These are phyloP conservation scores for Lasius fuliginosus DNA, from an alignment of 2,888 invertebrate genomes.

Conservation along the genomic window DNA sequence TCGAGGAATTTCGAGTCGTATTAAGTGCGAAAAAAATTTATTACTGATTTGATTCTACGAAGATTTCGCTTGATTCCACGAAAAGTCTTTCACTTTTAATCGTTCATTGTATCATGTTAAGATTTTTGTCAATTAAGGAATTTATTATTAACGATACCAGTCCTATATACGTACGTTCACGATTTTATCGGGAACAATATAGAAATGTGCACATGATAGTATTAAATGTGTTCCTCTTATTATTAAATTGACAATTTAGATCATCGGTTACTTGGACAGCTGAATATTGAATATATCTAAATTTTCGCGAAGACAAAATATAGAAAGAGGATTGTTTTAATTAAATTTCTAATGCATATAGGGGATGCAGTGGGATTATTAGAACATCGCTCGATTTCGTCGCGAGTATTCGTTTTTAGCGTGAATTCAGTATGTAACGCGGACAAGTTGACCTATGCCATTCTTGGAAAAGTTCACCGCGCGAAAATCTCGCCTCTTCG, in stretches of 20 bases:
- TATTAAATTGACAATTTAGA: not conserved
- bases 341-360: not conserved
- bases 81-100: not conserved
- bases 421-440: not conserved
- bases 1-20: not conserved
- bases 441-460: conserved; percentile 16
- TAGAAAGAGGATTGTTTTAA: not conserved
- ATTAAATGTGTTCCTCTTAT: not conserved
- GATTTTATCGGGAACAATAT: not conserved
- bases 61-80: not conserved
- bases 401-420: not conserved
- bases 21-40: not conserved
- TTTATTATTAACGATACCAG: not conserved
- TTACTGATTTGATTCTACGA: not conserved
- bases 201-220: not conserved
- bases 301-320: not conserved
- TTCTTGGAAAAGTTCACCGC: not conserved
- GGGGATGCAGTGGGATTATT: not conserved
- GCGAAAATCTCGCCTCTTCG: conserved; percentile 1
- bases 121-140: not conserved
- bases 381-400: not conserved
- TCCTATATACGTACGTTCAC: not conserved
- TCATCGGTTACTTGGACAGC: not conserved
- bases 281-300: not conserved
- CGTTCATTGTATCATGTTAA: not conserved